Evolutionary conservation across 2,888 invertebrate genomes (phyloP), one percentile per base, ranked within the genome.

Genomic region (Drosophila borealis): DNA sequence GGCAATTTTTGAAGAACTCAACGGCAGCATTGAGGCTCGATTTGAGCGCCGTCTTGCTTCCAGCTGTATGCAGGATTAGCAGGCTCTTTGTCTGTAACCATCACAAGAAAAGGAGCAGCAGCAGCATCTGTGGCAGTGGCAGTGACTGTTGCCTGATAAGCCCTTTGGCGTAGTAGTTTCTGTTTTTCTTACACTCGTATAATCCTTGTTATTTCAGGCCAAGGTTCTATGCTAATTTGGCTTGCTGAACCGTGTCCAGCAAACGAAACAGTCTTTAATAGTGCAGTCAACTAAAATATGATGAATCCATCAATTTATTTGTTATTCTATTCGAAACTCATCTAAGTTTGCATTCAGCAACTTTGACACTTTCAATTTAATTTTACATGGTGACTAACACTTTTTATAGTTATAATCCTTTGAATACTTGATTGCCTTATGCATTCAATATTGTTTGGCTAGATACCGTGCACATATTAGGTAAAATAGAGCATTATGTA

Each of bases 151-250:
- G 67, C 41, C 66, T 49, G 82, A 85, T 85, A 81, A 86, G 87
- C 77, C 70, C 60, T 50, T 51, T 44, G 60, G 48, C 68, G 37
- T 60, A 81, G 62, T 68, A 80, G 73, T 83, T 74, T 36, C 49
- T 86, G 79, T 72, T 77, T 65, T 70, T 70, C 76, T 79, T 79
- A 57, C 64, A 62, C 68, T 78, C 74, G 45, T 34, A 42, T 70
- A 72, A 83, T 70, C 67, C 67, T 67, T 82, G 82, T 85, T 85
- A 64, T 85, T 76, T 50, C 83, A 86, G 84, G 71, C 81, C 66
- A 63, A 50, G 54, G 46, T 45, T 64, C 37, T 56, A 46, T 53
- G 51, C 45, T 33, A 56, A 60, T 73, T 55, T 59, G 41, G 25
- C 49, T 66, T 42, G 19, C 41, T 49, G 17, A 54, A 67, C 51